Base-by-base conservation (phyloP, 2,888 invertebrate genomes). In the Pterostichus madidus region DNA sequence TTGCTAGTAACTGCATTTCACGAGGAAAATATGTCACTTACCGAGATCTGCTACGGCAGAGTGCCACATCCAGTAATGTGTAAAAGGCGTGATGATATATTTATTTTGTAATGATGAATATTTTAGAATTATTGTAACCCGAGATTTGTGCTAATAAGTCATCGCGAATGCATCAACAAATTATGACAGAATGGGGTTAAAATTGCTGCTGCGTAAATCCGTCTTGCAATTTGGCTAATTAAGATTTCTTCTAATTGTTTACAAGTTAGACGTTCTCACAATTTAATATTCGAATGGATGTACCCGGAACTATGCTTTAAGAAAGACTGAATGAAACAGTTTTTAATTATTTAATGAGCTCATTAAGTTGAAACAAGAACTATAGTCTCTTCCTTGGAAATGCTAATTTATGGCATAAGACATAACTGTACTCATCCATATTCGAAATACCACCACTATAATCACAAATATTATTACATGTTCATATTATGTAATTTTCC, bases 341-440 rank as follows among this genome's bases (percentile, higher is more conserved):
- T 75, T 71, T 75, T 75, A 75, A 75, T 75, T 75, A 75, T 75
- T 75, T 75, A 75, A 75, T 75, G 35, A 49, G 53, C 53, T 75
- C 31, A 75, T 75, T 75, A 75, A 46, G 15, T 13, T 39, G 39
- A 39, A 64, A 39, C 17, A 71, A 39, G 39, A 44, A 17, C 64
- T 31, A 44, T 17, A 71, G 44, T 71, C 10, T 53, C 32, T 52
- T 75, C 32, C 75, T 75, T 75, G 53, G 17, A 75, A 75, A 53
- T 52, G 53, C 13, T 71, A 71, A 71, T 71, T 44, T 64, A 35
- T 64, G 35, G 11, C 39, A 64, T 64, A 64, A 71, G 35, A 32
- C 39, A 64, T 64, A 35, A 71, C 64, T 71, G 39, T 15, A 7
- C 17, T 10, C 31, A 71, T 71, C 17, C 68, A 71, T 71, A 64